Evolutionary conservation across 2,888 invertebrate species (phyloP).

Genomic region (Micropterix aruncella): DNA sequence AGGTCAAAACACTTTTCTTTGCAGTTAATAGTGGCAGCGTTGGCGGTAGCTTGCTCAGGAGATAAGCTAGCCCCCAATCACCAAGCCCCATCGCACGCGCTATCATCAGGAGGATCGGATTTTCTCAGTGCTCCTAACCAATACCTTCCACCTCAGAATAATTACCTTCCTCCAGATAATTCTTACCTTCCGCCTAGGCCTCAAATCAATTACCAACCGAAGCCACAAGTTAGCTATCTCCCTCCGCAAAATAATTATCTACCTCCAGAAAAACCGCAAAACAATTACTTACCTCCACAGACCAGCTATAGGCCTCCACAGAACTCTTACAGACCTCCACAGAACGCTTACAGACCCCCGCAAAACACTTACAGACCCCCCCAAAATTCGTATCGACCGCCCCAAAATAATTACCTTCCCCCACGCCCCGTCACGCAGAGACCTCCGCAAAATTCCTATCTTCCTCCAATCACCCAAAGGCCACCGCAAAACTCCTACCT

Average conservation of each 20-base stretch:
- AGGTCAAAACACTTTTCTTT: conserved; percentile 3
- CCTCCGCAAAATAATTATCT: conserved; percentile 15
- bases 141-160: conserved; percentile 19
- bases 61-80: conserved; percentile 10
- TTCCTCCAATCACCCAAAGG: conserved; percentile 13
- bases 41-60: conserved; percentile 9
- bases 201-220: conserved; percentile 16
- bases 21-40: conserved; percentile 10
- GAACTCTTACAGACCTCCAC: conserved; percentile 9
- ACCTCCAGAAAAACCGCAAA: conserved; percentile 14
- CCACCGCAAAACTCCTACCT: conserved; percentile 8
- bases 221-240: conserved; percentile 14
- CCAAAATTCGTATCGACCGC: conserved; percentile 12
- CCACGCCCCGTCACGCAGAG: neutral
- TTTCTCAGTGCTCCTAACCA: conserved; percentile 13
- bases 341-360: conserved; percentile 6
- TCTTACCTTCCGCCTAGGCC: conserved; percentile 17
- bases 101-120: conserved; percentile 9
- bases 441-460: conserved; percentile 14
- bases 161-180: conserved; percentile 19
- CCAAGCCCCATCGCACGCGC: conserved; percentile 9
- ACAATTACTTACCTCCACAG: neutral
- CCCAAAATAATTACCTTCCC: conserved; percentile 12
- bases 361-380: conserved; percentile 3
- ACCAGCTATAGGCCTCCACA: conserved; percentile 9